These are phyloP conservation scores for Nemopilema nomurai DNA, from an alignment of 30 jellyfish, hydroid and myxozoan species.

Conservation along the genomic window DNA sequence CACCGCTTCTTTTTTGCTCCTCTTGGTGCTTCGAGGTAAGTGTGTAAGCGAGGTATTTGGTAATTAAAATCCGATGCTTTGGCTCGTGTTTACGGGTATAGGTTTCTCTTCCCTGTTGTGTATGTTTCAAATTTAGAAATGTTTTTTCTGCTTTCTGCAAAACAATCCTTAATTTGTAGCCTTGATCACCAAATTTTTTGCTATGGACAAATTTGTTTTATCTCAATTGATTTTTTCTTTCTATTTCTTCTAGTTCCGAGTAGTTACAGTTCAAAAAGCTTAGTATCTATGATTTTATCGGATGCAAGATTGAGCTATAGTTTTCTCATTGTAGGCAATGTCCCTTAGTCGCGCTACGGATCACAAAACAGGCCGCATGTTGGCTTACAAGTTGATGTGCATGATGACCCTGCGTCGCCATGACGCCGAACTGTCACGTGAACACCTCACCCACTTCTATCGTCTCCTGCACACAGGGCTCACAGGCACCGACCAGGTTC, in stretches of 20 bases:
- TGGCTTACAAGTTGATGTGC: conserved; percentile 94
- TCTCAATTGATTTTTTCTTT: no score
- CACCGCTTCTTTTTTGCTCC: conserved; percentile 81
- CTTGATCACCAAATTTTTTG: no score
- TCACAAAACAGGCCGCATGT: conserved; percentile 87
- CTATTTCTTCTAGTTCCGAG: no score
- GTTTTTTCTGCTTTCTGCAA: no score
- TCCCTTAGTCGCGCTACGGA: conserved; percentile 57
- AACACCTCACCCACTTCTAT: conserved; percentile 85
- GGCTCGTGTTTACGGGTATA: not conserved
- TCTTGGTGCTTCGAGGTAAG: conserved; percentile 98
- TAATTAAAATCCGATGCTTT: not conserved
- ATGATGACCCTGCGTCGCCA: conserved; percentile 79
- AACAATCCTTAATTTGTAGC: no score
- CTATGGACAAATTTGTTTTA: no score
- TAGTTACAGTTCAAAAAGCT: no score
- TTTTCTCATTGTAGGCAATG: conserved; percentile 72
- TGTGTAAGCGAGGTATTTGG: not conserved
- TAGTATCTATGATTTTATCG: no score
- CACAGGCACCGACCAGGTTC: conserved; percentile 93
- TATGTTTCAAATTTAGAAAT: no score
- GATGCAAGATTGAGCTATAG: not conserved
- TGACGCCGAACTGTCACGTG: conserved; percentile 65
- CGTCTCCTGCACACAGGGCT: conserved; percentile 84
- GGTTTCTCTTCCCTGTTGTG: no score